Percentiles rank a stretch among this genome's conserved stretches.
Conservation (phyloP, 2,113 vertebrate genomes). For the Sporophila hypoxantha region DNA sequence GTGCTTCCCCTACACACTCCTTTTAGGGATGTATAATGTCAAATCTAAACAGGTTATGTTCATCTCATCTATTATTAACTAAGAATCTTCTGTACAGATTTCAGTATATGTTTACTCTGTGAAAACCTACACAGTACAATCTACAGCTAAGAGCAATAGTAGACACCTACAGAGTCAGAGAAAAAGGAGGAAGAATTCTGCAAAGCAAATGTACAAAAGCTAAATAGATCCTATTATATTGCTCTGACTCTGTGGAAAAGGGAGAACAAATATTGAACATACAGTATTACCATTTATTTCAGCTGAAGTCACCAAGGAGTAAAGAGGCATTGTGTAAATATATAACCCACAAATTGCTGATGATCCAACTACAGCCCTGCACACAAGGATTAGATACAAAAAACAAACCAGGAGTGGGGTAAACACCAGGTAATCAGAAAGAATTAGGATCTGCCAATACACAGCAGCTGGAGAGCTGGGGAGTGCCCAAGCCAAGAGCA, state of each 20-base stretch:
- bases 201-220: not conserved
- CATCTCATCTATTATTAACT: constrained; percentile 15
- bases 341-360: not conserved
- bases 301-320: not conserved
- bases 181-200: not conserved
- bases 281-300: not conserved
- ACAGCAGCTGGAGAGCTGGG: not conserved
- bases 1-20: not conserved
- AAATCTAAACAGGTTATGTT: not conserved
- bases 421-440: not conserved
- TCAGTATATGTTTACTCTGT: not conserved
- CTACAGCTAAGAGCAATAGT: not conserved
- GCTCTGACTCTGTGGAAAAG: not conserved
- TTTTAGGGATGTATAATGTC: not conserved
- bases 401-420: not conserved
- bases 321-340: not conserved
- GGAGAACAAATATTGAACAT: constrained; percentile 12
- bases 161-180: not conserved
- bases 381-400: not conserved
- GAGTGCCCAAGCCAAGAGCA: not conserved
- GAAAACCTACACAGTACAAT: not conserved
- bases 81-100: not conserved
- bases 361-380: not conserved
- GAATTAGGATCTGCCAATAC: not conserved
- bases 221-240: not conserved